Conservation (phyloP, 2,113 vertebrate species). For the Pteropus alecto region DNA sequence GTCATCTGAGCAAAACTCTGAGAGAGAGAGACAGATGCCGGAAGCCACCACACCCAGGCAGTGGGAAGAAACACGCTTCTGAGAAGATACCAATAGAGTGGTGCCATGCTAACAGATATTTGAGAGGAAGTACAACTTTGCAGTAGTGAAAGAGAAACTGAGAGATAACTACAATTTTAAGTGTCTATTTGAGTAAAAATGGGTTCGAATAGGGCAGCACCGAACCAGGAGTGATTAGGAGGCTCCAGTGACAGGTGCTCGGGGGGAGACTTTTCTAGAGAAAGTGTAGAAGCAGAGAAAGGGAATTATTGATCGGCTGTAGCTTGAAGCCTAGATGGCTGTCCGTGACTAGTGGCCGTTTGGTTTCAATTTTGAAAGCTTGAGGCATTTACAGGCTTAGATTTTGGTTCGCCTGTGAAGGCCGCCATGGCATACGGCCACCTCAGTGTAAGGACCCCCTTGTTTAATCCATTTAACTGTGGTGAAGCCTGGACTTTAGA, state of each 20-base stretch:
- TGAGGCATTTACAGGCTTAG: background rate
- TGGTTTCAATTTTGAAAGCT: background rate
- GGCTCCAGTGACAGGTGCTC: background rate
- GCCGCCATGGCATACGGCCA: background rate
- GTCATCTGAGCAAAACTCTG: background rate
- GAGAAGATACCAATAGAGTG: background rate
- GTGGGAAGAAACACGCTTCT: background rate
- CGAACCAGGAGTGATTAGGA: no score
- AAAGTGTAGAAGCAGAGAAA: background rate
- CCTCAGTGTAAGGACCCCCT: background rate
- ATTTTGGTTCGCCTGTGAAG: background rate
- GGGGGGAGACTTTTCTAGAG: background rate
- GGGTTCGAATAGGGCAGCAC: background rate
- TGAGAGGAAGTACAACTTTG: background rate
- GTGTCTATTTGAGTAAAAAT: background rate
- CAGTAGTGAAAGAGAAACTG: background rate
- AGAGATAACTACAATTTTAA: background rate
- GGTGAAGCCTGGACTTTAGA: background rate
- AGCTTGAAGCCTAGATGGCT: background rate
- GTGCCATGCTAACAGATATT: background rate
- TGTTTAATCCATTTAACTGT: background rate
- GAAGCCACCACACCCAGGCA: background rate
- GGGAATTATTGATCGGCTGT: background rate
- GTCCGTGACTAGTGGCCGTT: background rate
- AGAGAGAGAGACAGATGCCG: background rate